Evolutionary conservation across 2,888 invertebrate genomes (phyloP).

Genomic region (Leptura quadrifasciata): DNA sequence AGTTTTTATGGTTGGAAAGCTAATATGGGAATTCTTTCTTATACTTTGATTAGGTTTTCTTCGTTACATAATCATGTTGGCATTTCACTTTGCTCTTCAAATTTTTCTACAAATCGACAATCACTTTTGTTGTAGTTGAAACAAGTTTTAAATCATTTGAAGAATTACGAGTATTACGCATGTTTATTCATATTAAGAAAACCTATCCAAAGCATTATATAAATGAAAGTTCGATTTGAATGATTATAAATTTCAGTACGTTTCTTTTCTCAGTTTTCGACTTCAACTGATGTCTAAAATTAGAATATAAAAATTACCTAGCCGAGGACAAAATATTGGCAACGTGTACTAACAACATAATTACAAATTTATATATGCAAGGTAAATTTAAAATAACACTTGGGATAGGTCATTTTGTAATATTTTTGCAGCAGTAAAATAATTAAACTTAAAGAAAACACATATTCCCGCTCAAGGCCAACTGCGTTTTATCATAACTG

Average conservation of each 20-base stretch:
- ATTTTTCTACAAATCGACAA: too few relatives aligned
- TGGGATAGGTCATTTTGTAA: slow-evolving; percentile 33
- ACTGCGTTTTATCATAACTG: slow-evolving; percentile 20
- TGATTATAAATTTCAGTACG: background rate
- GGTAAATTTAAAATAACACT: slow-evolving; percentile 30
- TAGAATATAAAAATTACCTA: background rate
- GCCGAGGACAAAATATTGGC: slow-evolving; percentile 32
- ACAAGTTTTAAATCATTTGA: too few relatives aligned
- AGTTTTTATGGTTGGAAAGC: too few relatives aligned
- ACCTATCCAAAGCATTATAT: background rate
- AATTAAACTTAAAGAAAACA: slow-evolving; percentile 8
- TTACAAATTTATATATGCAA: slow-evolving; percentile 11
- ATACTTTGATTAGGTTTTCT: too few relatives aligned
- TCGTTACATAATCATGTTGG: too few relatives aligned
- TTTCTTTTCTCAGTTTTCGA: background rate
- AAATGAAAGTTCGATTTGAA: background rate
- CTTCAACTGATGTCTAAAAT: background rate
- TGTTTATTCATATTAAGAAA: background rate
- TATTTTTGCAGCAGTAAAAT: slow-evolving; percentile 16
- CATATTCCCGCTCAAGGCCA: slow-evolving; percentile 18
- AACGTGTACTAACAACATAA: slow-evolving; percentile 20
- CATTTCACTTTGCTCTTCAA: too few relatives aligned
- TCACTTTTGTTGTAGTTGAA: too few relatives aligned
- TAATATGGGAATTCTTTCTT: too few relatives aligned
- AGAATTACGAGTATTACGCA: too few relatives aligned